phyloP scores from a whole-genome alignment of 2,113 vertebrate species.

The Herpailurus yagouaroundi region DNA sequence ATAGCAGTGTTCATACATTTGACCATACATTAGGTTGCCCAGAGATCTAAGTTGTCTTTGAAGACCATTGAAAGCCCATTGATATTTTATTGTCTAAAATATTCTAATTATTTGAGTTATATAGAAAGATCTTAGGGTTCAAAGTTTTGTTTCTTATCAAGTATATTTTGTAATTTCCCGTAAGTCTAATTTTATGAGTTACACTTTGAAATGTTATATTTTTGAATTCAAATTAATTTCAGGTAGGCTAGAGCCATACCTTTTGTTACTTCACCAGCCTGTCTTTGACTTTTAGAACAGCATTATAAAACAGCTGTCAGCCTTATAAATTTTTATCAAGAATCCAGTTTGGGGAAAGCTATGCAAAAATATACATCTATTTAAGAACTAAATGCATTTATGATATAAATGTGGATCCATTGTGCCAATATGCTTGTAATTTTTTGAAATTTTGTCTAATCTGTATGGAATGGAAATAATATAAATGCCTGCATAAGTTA shows the following conservation, averaged over 20 bases:
- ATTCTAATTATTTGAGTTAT: not conserved
- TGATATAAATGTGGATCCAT: not conserved
- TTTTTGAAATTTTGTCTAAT: conserved; percentile 4
- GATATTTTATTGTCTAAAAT: not conserved
- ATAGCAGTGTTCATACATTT: not conserved
- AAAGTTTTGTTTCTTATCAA: not conserved
- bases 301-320: not conserved
- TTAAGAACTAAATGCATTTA: not conserved
- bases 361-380: not conserved
- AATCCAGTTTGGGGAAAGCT: not conserved
- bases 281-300: not conserved
- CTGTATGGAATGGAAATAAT: not conserved
- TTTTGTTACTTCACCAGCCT: not conserved
- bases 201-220: not conserved
- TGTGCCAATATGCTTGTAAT: not conserved
- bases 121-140: not conserved
- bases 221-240: conserved; percentile 22
- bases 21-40: not conserved
- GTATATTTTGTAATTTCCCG: not conserved
- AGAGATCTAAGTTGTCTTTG: not conserved
- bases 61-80: not conserved
- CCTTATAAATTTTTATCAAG: not conserved
- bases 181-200: not conserved
- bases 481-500: not conserved
- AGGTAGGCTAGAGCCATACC: not conserved